Evolutionary conservation across 2,888 invertebrate species (phyloP).

Genomic region (Gortyna flavago): DNA sequence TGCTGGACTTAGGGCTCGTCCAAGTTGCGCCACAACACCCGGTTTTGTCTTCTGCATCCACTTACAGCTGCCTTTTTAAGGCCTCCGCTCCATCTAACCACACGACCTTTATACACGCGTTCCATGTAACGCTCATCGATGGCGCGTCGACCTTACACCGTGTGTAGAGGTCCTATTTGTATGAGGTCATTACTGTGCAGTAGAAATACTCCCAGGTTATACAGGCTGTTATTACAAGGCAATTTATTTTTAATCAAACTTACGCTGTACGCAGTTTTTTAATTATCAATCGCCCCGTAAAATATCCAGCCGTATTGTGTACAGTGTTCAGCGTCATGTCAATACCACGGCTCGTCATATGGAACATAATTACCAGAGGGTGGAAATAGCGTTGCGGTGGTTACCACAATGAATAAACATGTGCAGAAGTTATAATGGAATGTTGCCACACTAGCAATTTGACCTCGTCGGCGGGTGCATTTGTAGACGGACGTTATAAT

Average conservation of each 20-base stretch:
- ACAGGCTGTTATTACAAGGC: background rate
- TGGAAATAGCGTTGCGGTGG: slow-evolving; percentile 25
- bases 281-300: slow-evolving; percentile 1
- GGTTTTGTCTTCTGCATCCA: background rate
- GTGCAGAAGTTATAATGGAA: slow-evolving; percentile 33
- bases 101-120: background rate
- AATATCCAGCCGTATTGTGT: background rate
- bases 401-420: background rate
- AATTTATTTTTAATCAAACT: slow-evolving; percentile 31
- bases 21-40: background rate
- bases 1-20: background rate
- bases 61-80: background rate
- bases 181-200: background rate
- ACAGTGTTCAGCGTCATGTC: slow-evolving; percentile 40
- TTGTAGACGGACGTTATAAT: background rate
- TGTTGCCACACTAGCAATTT: background rate
- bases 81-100: background rate
- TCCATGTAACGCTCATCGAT: background rate
- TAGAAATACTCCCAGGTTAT: background rate
- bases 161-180: background rate
- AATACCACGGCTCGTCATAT: slow-evolving; percentile 58
- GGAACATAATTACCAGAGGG: slow-evolving; percentile 69
- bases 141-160: background rate
- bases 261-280: slow-evolving; percentile 6
- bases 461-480: background rate